These are phyloP conservation scores for Scatophagus argus DNA, from an alignment of 2,113 vertebrate species.

Conservation along the genomic window DNA sequence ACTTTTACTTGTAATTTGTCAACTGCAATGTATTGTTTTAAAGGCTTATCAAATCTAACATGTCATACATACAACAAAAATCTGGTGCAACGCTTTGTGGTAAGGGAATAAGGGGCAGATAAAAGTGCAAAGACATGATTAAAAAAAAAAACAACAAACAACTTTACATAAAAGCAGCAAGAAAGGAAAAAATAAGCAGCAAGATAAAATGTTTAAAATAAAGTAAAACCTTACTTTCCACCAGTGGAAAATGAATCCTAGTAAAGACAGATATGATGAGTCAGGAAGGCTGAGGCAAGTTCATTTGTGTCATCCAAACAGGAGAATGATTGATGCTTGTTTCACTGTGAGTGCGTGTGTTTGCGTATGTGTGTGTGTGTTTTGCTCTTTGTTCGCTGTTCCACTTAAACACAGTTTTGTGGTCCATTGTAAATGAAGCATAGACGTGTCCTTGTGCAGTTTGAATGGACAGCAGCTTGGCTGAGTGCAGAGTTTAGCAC, in stretches of 20 bases:
- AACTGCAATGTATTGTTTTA: too few species aligned
- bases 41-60: too few species aligned
- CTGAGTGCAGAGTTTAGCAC: slow-evolving; percentile 26
- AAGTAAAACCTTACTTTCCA: background rate
- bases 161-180: too few species aligned
- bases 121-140: too few species aligned
- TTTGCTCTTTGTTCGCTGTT: slow-evolving; percentile 60
- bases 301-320: slow-evolving; percentile 30
- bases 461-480: slow-evolving; percentile 32
- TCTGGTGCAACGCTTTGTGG: too few species aligned
- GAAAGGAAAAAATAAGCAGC: background rate
- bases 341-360: background rate
- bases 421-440: slow-evolving; percentile 48
- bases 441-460: slow-evolving; percentile 46
- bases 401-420: slow-evolving; percentile 49
- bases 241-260: background rate
- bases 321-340: slow-evolving; percentile 47
- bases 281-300: slow-evolving; percentile 28
- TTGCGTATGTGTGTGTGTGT: slow-evolving; percentile 28
- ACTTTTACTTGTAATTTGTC: too few species aligned
- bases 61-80: too few species aligned
- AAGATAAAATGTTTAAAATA: background rate
- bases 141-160: too few species aligned
- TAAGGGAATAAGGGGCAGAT: too few species aligned
- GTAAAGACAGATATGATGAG: background rate